phyloP scores from a whole-genome alignment of 2,888 invertebrate species.

The Phrixothrix hirtus region DNA sequence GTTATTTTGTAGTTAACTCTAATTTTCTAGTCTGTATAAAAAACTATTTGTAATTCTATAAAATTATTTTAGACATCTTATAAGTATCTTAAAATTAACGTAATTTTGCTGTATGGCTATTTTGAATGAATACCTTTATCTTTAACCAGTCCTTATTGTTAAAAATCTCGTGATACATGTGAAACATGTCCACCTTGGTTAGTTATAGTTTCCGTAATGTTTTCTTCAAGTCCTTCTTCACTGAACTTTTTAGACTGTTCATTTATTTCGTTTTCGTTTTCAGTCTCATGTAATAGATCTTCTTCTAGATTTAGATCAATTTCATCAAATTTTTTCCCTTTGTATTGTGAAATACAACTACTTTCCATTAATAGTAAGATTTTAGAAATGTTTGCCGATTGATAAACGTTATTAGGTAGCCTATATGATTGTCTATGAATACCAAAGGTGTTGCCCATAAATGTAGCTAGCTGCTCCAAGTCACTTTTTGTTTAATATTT shows the following conservation, averaged over 20 bases:
- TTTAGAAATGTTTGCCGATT: constrained; percentile 33
- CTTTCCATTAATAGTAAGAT: constrained; percentile 23
- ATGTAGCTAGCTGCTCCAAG: constrained; percentile 38
- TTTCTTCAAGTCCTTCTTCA: neutral
- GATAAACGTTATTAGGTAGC: constrained; percentile 30
- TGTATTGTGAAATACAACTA: constrained; percentile 20
- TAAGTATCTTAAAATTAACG: no score
- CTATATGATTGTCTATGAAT: constrained; percentile 35
- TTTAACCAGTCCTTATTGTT: no score
- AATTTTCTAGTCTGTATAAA: no score
- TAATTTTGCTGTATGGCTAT: no score
- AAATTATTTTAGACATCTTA: no score
- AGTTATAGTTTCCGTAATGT: no score
- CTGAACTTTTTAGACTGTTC: neutral
- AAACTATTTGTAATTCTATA: no score
- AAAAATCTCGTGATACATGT: no score
- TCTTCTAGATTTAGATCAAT: constrained; percentile 7
- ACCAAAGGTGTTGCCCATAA: constrained; percentile 40
- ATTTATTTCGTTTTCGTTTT: no score
- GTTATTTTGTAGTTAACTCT: no score
- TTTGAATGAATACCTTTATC: no score
- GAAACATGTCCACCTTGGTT: no score
- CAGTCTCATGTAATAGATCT: constrained; percentile 4
- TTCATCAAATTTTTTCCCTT: constrained; percentile 26
- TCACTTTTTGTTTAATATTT: constrained; percentile 35